Percentiles rank a stretch among this genome's conserved stretches.
Evolutionary conservation across 1,140 invertebrate species (phyloP).

Genomic region (Drosophila santomea): DNA sequence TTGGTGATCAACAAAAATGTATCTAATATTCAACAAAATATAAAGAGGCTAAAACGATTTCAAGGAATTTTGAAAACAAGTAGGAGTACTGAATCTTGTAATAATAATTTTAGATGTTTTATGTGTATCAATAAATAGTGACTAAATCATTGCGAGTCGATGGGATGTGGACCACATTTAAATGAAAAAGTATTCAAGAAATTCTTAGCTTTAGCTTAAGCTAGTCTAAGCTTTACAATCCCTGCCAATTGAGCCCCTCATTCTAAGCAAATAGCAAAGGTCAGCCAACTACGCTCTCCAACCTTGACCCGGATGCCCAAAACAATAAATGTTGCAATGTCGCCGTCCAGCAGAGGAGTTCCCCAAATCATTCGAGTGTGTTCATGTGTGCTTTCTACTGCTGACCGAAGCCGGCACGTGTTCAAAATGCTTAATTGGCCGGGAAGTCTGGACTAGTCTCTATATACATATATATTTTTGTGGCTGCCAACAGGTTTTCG

Average conservation of each 20-base stretch:
- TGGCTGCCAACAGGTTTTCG: conserved; percentile 32
- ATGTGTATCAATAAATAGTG: no score
- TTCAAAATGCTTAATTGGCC: conserved; percentile 67
- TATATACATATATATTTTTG: conserved; percentile 4
- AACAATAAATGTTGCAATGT: conserved; percentile 41
- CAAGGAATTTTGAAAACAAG: no score
- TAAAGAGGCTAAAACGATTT: no score
- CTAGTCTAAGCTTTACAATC: background rate
- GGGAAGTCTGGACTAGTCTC: conserved; percentile 32
- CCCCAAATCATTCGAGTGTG: conserved; percentile 20
- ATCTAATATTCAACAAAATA: no score
- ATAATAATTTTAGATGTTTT: no score
- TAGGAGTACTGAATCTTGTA: no score
- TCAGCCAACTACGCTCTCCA: conserved; percentile 34
- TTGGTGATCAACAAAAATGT: no score
- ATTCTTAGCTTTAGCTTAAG: background rate
- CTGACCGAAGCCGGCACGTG: conserved; percentile 60
- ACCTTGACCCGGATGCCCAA: conserved; percentile 59
- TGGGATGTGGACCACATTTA: no score
- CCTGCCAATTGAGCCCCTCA: background rate
- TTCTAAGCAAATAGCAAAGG: conserved; percentile 22
- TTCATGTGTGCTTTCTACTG: conserved; percentile 42
- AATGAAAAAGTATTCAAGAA: no score
- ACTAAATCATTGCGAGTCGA: no score
- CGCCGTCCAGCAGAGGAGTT: conserved; percentile 33